A percentile compares a stretch with the other conserved stretches of the same genome.
phyloP scores from a whole-genome alignment of 2,113 vertebrate genomes.

The Ictalurus furcatus region DNA sequence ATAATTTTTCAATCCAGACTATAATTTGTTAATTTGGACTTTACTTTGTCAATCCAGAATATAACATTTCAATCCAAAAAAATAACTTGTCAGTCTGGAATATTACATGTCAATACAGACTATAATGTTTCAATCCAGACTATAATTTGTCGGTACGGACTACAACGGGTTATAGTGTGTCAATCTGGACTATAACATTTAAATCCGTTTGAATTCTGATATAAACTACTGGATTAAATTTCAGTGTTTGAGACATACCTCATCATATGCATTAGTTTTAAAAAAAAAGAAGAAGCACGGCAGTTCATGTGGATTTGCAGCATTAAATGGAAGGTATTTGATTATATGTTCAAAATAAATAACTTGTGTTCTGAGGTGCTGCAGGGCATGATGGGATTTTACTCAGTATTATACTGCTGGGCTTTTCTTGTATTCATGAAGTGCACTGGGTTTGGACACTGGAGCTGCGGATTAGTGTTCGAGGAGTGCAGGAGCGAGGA shows the following conservation, averaged over 20 bases:
- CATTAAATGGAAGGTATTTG: not conserved
- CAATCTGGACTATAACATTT: not conserved
- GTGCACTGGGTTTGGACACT: slow-evolving; percentile 45
- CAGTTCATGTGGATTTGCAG: not conserved
- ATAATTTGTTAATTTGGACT: not conserved
- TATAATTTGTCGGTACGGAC: not conserved
- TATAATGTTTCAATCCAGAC: not conserved
- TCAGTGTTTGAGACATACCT: not conserved
- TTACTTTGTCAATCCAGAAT: not conserved
- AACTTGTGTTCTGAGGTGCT: not conserved
- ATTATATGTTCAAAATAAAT: not conserved
- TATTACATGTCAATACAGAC: not conserved
- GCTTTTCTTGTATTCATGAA: slow-evolving; percentile 38
- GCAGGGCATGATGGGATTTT: not conserved
- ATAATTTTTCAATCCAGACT: not conserved
- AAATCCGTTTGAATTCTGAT: not conserved
- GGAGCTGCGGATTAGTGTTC: slow-evolving; percentile 35
- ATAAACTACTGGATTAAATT: not conserved
- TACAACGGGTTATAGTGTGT: not conserved
- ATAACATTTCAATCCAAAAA: not conserved
- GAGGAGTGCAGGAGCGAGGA: slow-evolving; percentile 45
- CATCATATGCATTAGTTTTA: not conserved
- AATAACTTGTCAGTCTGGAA: not conserved
- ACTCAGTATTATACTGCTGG: not conserved
- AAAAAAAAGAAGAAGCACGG: not conserved